Evolutionary conservation across 2,888 invertebrate species (phyloP).

Genomic region (Lycophotia porphyrea): DNA sequence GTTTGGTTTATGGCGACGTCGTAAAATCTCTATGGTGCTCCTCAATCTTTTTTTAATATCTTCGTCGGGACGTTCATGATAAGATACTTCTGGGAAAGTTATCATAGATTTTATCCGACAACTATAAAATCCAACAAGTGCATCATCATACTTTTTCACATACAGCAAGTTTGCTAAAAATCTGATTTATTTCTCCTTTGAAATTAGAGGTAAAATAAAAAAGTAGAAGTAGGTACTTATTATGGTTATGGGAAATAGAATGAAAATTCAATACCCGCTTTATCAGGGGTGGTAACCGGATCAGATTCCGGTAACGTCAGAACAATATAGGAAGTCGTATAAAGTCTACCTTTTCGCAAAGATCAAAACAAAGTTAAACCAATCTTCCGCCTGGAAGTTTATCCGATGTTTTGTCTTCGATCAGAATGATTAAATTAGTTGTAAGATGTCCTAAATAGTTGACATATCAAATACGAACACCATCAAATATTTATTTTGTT

Average conservation of each 20-base stretch:
- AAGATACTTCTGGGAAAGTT: conserved; percentile 9
- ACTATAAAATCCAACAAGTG: conserved; percentile 2
- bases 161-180: neutral
- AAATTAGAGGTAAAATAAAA: neutral
- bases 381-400: conserved; percentile 26
- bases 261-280: conserved; percentile 22
- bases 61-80: conserved; percentile 21
- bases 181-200: neutral
- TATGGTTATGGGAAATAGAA: conserved; percentile 1
- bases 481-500: conserved; percentile 7
- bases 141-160: neutral
- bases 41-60: conserved; percentile 51
- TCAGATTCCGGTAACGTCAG: conserved; percentile 26
- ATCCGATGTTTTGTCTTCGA: conserved; percentile 15
- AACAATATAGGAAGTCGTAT: conserved; percentile 46
- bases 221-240: neutral
- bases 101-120: conserved; percentile 8
- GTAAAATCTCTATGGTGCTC: conserved; percentile 36
- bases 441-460: conserved; percentile 10
- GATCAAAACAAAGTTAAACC: conserved; percentile 37
- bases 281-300: conserved; percentile 17
- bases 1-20: conserved; percentile 44
- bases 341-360: conserved; percentile 13
- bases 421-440: conserved; percentile 22
- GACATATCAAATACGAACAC: neutral